Conservation (phyloP, 1,140 invertebrate genomes). For the Microvelia longipes region DNA sequence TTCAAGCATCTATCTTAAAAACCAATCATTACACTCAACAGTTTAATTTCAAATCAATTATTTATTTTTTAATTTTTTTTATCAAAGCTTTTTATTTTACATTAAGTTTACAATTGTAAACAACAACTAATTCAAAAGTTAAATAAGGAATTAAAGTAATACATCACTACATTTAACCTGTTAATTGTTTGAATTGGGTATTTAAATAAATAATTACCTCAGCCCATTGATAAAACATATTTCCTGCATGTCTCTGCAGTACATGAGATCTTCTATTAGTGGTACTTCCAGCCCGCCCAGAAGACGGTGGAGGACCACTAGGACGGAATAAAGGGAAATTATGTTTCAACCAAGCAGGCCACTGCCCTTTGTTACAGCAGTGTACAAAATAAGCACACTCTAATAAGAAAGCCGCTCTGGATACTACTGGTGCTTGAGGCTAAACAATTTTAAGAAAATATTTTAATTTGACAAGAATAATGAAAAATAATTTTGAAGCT, state of each 20-base stretch:
- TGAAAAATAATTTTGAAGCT: neutral
- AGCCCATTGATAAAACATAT: slow-evolving; percentile 94
- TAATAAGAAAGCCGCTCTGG: slow-evolving; percentile 73
- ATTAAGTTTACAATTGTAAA: too few relatives aligned
- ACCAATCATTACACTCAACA: too few relatives aligned
- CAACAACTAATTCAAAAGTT: too few relatives aligned
- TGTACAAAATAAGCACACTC: slow-evolving; percentile 95
- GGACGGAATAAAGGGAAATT: slow-evolving; percentile 63
- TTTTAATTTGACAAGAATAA: neutral
- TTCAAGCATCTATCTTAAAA: too few relatives aligned
- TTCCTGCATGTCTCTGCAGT: slow-evolving; percentile 81
- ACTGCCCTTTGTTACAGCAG: slow-evolving; percentile 91
- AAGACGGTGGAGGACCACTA: slow-evolving; percentile 43
- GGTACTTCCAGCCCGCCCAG: slow-evolving; percentile 29
- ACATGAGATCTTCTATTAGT: slow-evolving; percentile 55
- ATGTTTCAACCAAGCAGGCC: slow-evolving; percentile 90
- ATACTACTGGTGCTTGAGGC: slow-evolving; percentile 84
- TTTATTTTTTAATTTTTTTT: too few relatives aligned
- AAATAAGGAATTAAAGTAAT: too few relatives aligned
- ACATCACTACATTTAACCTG: too few relatives aligned
- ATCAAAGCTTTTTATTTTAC: too few relatives aligned
- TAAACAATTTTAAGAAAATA: slow-evolving; percentile 34
- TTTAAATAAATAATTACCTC: slow-evolving; percentile 49
- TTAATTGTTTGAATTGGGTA: too few relatives aligned
- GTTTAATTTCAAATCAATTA: too few relatives aligned